Base-by-base conservation (phyloP, 2,113 vertebrate species). In the Sapayoa aenigma region DNA sequence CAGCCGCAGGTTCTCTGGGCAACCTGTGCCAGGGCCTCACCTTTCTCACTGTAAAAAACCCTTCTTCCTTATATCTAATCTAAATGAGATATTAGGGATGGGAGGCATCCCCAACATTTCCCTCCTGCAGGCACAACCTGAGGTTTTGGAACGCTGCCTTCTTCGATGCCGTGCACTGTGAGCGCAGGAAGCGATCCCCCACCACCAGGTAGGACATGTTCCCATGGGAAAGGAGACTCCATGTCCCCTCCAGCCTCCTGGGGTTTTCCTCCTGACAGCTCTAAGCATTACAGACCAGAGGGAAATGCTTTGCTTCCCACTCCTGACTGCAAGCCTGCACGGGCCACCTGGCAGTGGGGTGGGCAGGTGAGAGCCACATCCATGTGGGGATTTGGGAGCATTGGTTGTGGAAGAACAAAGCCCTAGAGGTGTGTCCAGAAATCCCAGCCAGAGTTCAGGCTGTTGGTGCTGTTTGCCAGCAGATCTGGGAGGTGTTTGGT, bases 71-170 rank as follows among this genome's bases (percentile, higher is more conserved):
- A 12, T 65, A 31, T 42, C 28, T 42, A 31, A 31, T 33, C 41
- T 44, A 23, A 65, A 44, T 42, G 20, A 65, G 41, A 22, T 39
- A 33, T 14, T 13, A 14, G 31, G 23, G 8, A 1, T 31, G 39
- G 6, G 14, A 17, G 19, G 27, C 1, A 0, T n/a, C 27, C 8
- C 35, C 19, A 59, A 11, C 24, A 1, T 1, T 15, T 56, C 30
- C 47, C 4, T 50, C 52, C 42, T 35, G 9, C 96, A 99, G 99
- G 99, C 99, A 99, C 69, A 99, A 99, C 1, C 96, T 99, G 11
- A 76, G 99, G 12, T 99, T 99, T 92, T 99, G 99, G 99, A 99
- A 99, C 0, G 99, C 99, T 0, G 99, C 99, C 5, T 99, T 99
- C 93, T 99, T 99, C 1, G 99, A 99, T 1, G 99, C 99, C 0